phyloP scores from a whole-genome alignment of 2,888 invertebrate genomes.

The Sericinus montela region DNA sequence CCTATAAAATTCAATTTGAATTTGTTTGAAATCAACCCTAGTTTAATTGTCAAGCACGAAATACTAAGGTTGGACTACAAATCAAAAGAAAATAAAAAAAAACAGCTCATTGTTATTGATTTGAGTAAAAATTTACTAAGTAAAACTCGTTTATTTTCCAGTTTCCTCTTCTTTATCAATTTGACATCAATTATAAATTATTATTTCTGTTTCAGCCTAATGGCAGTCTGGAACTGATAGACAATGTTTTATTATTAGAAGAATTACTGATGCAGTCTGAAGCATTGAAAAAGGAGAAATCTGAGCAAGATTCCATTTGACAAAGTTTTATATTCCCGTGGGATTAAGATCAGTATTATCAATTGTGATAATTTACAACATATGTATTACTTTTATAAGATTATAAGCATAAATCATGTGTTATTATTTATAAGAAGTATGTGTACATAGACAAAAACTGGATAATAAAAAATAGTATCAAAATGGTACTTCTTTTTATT shows the following conservation, averaged over 20 bases:
- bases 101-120: no score
- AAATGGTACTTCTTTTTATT: no score
- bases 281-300: slow-evolving; percentile 43
- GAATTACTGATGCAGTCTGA: slow-evolving; percentile 59
- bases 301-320: slow-evolving; percentile 52
- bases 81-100: no score
- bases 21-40: no score
- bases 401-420: slow-evolving; percentile 14
- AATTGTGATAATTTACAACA: slow-evolving; percentile 38
- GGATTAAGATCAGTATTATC: slow-evolving; percentile 68
- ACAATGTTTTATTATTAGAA: slow-evolving; percentile 64
- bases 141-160: no score
- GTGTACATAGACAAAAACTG: slow-evolving; percentile 12
- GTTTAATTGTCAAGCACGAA: no score
- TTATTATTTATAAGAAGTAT: slow-evolving; percentile 22
- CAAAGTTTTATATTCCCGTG: slow-evolving; percentile 57
- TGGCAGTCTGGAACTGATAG: slow-evolving; percentile 59
- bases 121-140: no score
- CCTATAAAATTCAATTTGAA: no score
- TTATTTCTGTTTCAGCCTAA: slow-evolving; percentile 42
- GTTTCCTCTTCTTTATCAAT: no score
- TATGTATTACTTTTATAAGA: slow-evolving; percentile 17
- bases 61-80: no score
- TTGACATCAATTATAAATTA: no score
- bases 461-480: slow-evolving; percentile 1